phyloP scores from a whole-genome alignment of 1,140 invertebrate genomes.

The Micrasema longulum region DNA sequence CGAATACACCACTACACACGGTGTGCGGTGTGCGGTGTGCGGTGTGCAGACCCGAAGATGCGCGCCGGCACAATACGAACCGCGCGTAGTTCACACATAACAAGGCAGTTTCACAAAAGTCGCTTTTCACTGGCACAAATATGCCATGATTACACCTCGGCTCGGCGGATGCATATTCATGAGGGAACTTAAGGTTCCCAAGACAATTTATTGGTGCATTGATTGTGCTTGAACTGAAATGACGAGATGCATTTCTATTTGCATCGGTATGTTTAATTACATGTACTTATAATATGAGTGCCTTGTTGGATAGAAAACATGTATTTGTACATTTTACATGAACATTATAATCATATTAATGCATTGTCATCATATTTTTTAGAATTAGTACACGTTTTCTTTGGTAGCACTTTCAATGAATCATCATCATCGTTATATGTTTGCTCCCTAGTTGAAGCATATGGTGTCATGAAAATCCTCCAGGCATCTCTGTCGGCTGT shows the following conservation, averaged over 20 bases:
- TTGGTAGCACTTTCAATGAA: too few species aligned
- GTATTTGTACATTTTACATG: too few species aligned
- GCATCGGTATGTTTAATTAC: neutral
- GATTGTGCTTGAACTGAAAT: conserved; percentile 22
- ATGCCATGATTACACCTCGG: conserved; percentile 50
- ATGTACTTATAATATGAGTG: neutral
- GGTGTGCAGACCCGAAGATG: neutral
- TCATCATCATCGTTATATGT: too few species aligned
- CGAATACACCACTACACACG: neutral
- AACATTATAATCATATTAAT: too few species aligned
- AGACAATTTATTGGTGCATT: conserved; percentile 18
- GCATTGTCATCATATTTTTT: too few species aligned
- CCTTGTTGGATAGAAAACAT: too few species aligned
- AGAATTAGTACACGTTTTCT: too few species aligned
- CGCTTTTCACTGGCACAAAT: conserved; percentile 54
- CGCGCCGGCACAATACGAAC: conserved; percentile 33
- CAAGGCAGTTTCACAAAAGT: conserved; percentile 39
- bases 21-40: neutral
- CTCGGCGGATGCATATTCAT: conserved; percentile 22
- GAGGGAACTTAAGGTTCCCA: conserved; percentile 14
- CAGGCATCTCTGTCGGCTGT: too few species aligned
- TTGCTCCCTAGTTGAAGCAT: too few species aligned
- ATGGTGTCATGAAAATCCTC: too few species aligned
- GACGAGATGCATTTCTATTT: conserved; percentile 23
- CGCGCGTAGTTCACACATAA: conserved; percentile 38